Evolutionary conservation across 2,797 vertebrate genomes (phyloP), one percentile per base, ranked within the genome.

Genomic region (Lepus townsendii): DNA sequence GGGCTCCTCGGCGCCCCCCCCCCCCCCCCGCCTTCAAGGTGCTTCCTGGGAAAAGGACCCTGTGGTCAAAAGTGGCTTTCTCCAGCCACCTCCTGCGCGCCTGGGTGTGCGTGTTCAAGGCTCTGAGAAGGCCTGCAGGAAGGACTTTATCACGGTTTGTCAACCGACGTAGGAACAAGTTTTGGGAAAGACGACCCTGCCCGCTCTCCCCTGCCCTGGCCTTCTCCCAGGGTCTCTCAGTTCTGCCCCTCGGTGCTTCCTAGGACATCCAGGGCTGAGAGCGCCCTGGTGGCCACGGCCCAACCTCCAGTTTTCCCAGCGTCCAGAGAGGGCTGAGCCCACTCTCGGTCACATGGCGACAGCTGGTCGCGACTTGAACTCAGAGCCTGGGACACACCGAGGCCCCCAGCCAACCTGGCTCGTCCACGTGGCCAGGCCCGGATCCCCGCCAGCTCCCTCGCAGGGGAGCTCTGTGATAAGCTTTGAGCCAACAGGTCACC

Each of bases 361-460:
- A 94, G 75, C 82, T 16, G 92, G 96, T 80, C 0, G 8, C 83
- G 26, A 90, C 93, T 89, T 92, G 96, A 96, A 96, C 92, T 93
- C 95, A 60, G 77, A 90, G 93, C 83, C 60, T 72, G 72, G 96
- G 96, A 96, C 95, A 96, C 95, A 96, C 12, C 5, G 0, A 27
- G 32, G 54, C 73, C 62, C n/a, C 83, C 7, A 54, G 38, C 62
- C 42, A 22, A 76, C 73, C 52, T 3, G 32, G 38, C 22, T 13
- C 32, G 71, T 72, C 79, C 89, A 47, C n/a, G 4, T 0, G 3
- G 22, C 72, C 8, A n/a, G 42, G 17, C 38, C 95, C 75, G 24
- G 38, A 32, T 71, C 47, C 65, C 47, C 5, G 5, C 32, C 4
- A 52, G 79, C 27, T 73, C 73, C 66, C 66, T 89, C 75, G 3